Percentiles rank a stretch among this genome's conserved stretches.
These are phyloP conservation scores for Peromyscus leucopus DNA, from an alignment of 2,113 vertebrate genomes.

Conservation along the genomic window DNA sequence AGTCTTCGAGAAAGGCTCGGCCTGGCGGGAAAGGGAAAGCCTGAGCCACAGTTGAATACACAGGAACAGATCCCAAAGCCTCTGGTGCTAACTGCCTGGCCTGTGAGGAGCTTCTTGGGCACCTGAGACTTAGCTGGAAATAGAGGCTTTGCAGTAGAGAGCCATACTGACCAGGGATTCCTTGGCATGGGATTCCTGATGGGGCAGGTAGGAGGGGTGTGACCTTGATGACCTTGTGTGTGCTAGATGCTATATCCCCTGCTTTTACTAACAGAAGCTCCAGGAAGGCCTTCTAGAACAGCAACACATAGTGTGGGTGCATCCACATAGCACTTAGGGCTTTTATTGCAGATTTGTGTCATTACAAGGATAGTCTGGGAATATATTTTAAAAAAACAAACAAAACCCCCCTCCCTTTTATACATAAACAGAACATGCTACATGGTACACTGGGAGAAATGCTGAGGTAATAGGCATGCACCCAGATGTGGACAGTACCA, in stretches of 20 bases:
- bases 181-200: neutral
- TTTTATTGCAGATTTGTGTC: slow-evolving; percentile 87
- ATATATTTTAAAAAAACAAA: slow-evolving; percentile 80
- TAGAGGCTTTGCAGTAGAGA: neutral
- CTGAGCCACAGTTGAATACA: neutral
- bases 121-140: neutral
- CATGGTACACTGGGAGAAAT: slow-evolving; percentile 83
- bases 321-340: slow-evolving; percentile 81
- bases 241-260: neutral
- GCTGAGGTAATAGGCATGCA: slow-evolving; percentile 86
- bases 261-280: neutral
- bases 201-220: neutral
- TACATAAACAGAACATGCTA: slow-evolving; percentile 87
- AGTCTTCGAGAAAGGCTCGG: neutral
- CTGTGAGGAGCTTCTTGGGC: neutral
- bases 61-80: neutral
- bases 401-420: slow-evolving; percentile 81
- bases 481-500: slow-evolving; percentile 55
- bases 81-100: neutral
- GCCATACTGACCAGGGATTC: neutral
- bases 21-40: rapidly evolving
- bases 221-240: neutral
- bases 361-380: slow-evolving; percentile 86
- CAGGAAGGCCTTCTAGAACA: neutral
- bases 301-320: neutral